Evolutionary conservation across 1,140 invertebrate species (phyloP).

Genomic region (Polypedilum vanderplanki): DNA sequence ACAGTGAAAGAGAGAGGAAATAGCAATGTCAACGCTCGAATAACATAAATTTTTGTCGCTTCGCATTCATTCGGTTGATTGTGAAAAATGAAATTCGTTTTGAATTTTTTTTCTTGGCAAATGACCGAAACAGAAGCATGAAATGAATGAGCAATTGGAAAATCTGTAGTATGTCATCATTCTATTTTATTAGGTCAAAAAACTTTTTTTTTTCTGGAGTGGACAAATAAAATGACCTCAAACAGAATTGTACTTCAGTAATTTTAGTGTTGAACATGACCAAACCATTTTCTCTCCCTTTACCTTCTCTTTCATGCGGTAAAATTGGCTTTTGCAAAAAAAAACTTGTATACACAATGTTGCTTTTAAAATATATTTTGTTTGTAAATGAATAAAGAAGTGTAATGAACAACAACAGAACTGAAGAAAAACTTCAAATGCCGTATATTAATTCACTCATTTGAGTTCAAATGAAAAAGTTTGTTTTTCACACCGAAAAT

Average conservation of each 20-base stretch:
- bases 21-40: background rate
- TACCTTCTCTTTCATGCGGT: no score
- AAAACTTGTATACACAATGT: no score
- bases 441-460: no score
- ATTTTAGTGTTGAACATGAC: background rate
- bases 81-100: background rate
- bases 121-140: background rate
- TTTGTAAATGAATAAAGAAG: no score
- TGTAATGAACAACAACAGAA: no score
- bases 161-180: background rate
- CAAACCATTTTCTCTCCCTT: background rate
- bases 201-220: background rate
- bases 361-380: no score
- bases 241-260: background rate
- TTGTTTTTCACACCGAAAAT: no score
- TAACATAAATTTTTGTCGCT: background rate
- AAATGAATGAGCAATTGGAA: background rate
- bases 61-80: background rate
- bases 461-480: no score
- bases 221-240: background rate
- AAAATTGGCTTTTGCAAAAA: no score
- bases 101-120: background rate
- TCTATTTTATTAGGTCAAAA: background rate
- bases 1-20: no score
- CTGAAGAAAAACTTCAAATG: no score